phyloP scores from a whole-genome alignment of 2,888 invertebrate genomes.

The Hirtodrosophila confusa region DNA sequence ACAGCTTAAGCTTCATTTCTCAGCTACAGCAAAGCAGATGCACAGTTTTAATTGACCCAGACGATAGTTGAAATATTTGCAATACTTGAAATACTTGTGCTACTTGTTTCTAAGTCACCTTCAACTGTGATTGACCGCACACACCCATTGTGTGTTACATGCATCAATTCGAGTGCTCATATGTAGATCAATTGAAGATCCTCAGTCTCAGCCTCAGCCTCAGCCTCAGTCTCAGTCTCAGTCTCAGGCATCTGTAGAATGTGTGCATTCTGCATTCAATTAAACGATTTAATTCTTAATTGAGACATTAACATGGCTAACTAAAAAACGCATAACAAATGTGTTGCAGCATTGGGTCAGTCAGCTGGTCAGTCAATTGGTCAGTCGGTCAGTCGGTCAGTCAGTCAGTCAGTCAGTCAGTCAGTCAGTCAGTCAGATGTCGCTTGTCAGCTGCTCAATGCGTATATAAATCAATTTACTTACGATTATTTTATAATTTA shows the following conservation, averaged over 20 bases:
- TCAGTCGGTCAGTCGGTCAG: conserved; percentile 30
- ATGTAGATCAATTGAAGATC: conserved; percentile 44
- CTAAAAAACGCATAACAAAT: conserved; percentile 36
- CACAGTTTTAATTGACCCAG: conserved; percentile 26
- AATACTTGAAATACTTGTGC: conserved; percentile 37
- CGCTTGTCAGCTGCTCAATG: conserved; percentile 51
- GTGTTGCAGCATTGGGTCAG: conserved; percentile 27
- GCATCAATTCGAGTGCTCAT: too few species aligned
- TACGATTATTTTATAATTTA: conserved; percentile 76
- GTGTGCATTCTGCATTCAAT: conserved; percentile 62
- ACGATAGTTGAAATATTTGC: conserved; percentile 26
- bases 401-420: conserved; percentile 11
- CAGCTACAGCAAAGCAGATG: conserved; percentile 1
- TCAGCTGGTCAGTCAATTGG: conserved; percentile 9
- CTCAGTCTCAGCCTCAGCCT: conserved; percentile 12
- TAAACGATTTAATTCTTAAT: conserved; percentile 72
- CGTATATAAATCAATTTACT: conserved; percentile 74
- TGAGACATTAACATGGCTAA: conserved; percentile 63
- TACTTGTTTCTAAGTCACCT: conserved; percentile 47
- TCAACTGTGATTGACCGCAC: conserved; percentile 60
- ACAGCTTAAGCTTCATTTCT: conserved; percentile 10
- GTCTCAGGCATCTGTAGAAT: conserved; percentile 28
- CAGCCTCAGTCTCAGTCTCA: conserved; percentile 21
- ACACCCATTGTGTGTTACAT: conserved; percentile 8
- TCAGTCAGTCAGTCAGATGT: conserved; percentile 29